A percentile compares a stretch with the other conserved stretches of the same genome.
Evolutionary conservation across 2,888 invertebrate species (phyloP).

Genomic region (Glyphotaelius pellucidus): DNA sequence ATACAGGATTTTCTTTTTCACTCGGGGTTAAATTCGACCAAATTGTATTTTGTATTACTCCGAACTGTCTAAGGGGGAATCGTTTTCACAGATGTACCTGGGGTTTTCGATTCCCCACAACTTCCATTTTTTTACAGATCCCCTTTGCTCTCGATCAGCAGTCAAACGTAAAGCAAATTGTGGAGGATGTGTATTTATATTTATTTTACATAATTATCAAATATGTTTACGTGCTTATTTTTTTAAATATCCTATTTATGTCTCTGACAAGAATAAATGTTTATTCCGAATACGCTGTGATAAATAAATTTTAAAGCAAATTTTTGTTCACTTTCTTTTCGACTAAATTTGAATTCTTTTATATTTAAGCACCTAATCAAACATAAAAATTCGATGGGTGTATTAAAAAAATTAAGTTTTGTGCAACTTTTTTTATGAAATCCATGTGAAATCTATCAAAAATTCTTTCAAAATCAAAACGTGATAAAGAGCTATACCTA

Average conservation of each 20-base stretch:
- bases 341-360: background rate
- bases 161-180: background rate
- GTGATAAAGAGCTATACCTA: background rate
- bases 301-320: too few relatives aligned
- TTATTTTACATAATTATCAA: too few relatives aligned
- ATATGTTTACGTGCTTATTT: too few relatives aligned
- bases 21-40: background rate
- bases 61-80: background rate
- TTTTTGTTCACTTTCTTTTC: too few relatives aligned
- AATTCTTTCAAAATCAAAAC: background rate
- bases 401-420: background rate
- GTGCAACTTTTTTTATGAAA: background rate
- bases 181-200: background rate
- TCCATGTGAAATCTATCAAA: background rate
- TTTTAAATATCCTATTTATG: too few relatives aligned
- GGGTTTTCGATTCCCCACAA: background rate
- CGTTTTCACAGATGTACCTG: background rate
- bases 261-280: too few relatives aligned
- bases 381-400: background rate
- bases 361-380: background rate
- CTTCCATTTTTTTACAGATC: too few relatives aligned
- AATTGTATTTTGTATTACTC: background rate
- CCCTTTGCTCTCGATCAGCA: background rate
- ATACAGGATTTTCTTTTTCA: background rate
- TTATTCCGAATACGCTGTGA: too few relatives aligned